phyloP scores from a whole-genome alignment of 2,797 vertebrate species.

The Tapera naevia region DNA sequence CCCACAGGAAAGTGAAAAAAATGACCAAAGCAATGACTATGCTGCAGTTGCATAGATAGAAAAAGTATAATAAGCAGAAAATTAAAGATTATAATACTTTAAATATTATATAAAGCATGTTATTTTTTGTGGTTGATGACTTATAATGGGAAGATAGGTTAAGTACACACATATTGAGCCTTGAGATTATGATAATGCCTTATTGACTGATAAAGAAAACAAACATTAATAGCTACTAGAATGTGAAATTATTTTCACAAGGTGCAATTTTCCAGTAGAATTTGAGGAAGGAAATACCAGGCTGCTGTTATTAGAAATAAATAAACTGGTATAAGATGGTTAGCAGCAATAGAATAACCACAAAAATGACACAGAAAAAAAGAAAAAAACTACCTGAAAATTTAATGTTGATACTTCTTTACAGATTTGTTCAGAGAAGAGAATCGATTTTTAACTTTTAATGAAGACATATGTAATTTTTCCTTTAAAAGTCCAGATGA shows the following conservation, averaged over 20 bases:
- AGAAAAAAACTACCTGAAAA: not conserved
- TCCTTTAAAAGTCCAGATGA: slow-evolving; percentile 20
- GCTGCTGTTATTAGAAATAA: not conserved
- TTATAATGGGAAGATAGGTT: not conserved
- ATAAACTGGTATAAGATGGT: not conserved
- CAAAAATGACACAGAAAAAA: not conserved
- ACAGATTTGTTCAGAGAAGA: not conserved
- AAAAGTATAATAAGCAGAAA: not conserved
- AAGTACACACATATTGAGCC: not conserved
- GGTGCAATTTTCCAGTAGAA: not conserved
- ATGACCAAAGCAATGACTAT: slow-evolving; percentile 62
- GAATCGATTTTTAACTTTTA: not conserved
- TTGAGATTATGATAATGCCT: not conserved
- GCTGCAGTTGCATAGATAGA: slow-evolving; percentile 67
- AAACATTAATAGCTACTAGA: slow-evolving; percentile 14
- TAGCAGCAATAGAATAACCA: not conserved
- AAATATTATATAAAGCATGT: slow-evolving; percentile 15
- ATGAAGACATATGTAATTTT: not conserved
- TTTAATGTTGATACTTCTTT: not conserved
- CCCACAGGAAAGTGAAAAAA: slow-evolving; percentile 74
- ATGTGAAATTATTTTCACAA: not conserved
- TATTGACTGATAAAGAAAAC: not conserved
- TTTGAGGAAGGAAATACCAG: not conserved
- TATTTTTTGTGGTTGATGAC: not conserved
- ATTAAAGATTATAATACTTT: slow-evolving; percentile 23